Conservation (phyloP, 2,888 invertebrate genomes). For the Osmoderma eremita region DNA sequence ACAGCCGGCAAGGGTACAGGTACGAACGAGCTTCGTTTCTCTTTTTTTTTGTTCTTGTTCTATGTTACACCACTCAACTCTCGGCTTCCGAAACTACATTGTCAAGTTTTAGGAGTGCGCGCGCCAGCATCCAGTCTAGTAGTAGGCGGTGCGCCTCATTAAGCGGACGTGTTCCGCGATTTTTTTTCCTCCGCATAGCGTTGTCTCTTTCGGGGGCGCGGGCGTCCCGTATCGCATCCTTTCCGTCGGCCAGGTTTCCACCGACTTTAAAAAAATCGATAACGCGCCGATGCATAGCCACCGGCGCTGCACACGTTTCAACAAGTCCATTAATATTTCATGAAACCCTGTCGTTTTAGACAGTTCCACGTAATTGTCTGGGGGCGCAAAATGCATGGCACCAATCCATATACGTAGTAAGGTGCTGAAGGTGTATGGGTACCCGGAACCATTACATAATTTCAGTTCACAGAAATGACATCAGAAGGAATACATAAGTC, state of each 20-base stretch:
- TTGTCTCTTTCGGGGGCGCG: background rate
- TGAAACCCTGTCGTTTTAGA: slow-evolving; percentile 42
- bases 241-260: slow-evolving; percentile 25
- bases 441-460: no score
- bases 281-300: slow-evolving; percentile 37
- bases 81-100: slow-evolving; percentile 36
- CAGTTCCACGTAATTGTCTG: slow-evolving; percentile 32
- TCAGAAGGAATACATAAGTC: slow-evolving; percentile 22
- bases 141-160: slow-evolving; percentile 36
- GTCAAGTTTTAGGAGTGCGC: slow-evolving; percentile 33
- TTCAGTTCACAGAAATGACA: no score
- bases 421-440: no score
- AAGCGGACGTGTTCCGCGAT: slow-evolving; percentile 37
- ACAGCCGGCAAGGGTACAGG: background rate
- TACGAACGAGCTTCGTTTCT: slow-evolving; percentile 14
- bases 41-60: background rate
- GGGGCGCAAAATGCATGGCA: slow-evolving; percentile 17
- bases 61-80: slow-evolving; percentile 30
- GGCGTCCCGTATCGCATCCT: slow-evolving; percentile 1
- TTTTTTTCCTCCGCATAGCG: slow-evolving; percentile 17
- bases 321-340: slow-evolving; percentile 50
- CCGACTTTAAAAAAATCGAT: slow-evolving; percentile 47
- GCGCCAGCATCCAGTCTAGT: slow-evolving; percentile 24
- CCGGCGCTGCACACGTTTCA: slow-evolving; percentile 42
- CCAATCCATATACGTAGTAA: background rate